A percentile compares a stretch with the other conserved stretches of the same genome.
phyloP scores from a whole-genome alignment of 2,113 vertebrate species.

The Stegastes partitus region DNA sequence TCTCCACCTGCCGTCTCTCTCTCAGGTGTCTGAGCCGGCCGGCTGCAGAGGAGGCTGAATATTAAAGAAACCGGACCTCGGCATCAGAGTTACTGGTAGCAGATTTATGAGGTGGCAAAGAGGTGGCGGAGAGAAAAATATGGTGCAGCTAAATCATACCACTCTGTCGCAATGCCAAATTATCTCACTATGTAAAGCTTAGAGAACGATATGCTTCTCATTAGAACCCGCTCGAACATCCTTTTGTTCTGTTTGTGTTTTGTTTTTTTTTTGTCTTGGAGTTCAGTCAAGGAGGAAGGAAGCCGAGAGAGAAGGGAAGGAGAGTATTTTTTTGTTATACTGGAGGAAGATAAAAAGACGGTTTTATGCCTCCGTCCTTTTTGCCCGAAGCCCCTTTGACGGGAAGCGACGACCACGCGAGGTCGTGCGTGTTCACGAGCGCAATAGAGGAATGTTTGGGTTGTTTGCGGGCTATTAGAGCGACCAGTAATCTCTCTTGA shows the following conservation, averaged over 20 bases:
- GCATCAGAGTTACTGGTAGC: constrained; percentile 65
- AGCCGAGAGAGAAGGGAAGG: not conserved
- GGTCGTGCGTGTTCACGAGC: constrained; percentile 44
- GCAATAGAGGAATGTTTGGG: constrained; percentile 58
- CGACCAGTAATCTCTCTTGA: constrained; percentile 80
- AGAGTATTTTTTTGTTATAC: constrained; percentile 12
- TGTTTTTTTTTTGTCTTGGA: constrained; percentile 5
- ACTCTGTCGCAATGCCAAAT: constrained; percentile 77
- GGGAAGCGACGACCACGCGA: constrained; percentile 12
- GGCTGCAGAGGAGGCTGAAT: constrained; percentile 48
- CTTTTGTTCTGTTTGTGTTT: constrained; percentile 17
- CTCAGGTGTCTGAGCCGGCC: constrained; percentile 34
- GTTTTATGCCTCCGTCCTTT: constrained; percentile 40
- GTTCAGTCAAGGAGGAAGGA: not conserved
- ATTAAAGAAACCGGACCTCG: constrained; percentile 65
- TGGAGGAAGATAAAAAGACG: constrained; percentile 6
- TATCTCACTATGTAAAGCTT: constrained; percentile 76
- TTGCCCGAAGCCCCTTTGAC: constrained; percentile 20
- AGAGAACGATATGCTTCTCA: constrained; percentile 62
- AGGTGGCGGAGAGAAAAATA: constrained; percentile 77
- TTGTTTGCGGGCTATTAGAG: constrained; percentile 67
- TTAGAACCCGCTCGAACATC: constrained; percentile 60
- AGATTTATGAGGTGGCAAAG: constrained; percentile 78
- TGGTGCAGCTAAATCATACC: constrained; percentile 76
- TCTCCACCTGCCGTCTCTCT: constrained; percentile 48